phyloP scores from a whole-genome alignment of 2,888 invertebrate species.

The Capitulum mitella region DNA sequence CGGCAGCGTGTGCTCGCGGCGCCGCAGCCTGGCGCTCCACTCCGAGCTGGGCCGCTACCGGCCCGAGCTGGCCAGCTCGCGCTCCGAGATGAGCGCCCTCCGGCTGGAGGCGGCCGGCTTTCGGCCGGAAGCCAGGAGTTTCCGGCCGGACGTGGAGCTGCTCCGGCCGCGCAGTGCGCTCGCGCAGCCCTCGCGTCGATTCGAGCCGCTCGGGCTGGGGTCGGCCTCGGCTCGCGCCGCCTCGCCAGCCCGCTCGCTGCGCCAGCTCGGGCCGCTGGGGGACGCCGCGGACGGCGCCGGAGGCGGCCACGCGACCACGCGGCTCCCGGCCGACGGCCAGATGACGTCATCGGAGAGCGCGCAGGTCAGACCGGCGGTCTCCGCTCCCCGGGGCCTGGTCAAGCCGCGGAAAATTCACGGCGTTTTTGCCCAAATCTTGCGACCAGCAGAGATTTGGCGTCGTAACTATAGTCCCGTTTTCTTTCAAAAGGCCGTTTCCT shows the following conservation, averaged over 20 bases:
- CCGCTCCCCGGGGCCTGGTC: too few species aligned
- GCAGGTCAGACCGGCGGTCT: too few species aligned
- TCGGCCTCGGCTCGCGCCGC: background rate
- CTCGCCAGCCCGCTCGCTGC: background rate
- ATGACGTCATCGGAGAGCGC: background rate
- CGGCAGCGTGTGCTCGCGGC: background rate
- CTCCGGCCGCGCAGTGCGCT: constrained; percentile 2
- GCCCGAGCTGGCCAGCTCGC: background rate
- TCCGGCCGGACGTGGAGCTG: background rate
- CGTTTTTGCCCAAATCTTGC: too few species aligned
- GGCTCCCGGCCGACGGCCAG: too few species aligned
- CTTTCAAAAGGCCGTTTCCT: too few species aligned
- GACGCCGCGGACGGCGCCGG: background rate
- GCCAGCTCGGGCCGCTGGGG: background rate
- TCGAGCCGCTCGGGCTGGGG: background rate
- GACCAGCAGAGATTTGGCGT: too few species aligned
- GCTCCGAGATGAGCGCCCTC: background rate
- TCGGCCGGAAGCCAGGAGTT: background rate
- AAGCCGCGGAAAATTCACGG: too few species aligned
- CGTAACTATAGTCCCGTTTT: too few species aligned
- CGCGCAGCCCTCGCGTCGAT: background rate
- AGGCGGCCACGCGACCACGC: too few species aligned
- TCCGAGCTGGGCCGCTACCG: too few species aligned
- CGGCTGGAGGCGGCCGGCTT: background rate
- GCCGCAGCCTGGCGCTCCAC: too few species aligned